Conservation (phyloP, 1,140 invertebrate genomes). For the Mercenaria mercenaria region DNA sequence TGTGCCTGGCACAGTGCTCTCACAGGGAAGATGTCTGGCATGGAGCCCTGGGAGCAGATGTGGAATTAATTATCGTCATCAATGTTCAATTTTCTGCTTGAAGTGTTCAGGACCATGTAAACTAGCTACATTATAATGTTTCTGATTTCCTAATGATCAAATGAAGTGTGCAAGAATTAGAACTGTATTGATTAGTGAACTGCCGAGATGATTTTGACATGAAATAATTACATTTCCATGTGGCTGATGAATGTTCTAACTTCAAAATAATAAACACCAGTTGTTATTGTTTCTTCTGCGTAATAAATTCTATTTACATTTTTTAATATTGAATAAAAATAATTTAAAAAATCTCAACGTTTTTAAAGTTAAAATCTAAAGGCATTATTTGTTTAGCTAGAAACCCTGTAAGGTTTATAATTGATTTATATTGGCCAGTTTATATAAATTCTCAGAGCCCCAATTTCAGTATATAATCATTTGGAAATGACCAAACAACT, state of each 20-base stretch:
- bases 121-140: background rate
- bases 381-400: no score
- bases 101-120: background rate
- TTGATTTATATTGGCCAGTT: no score
- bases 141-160: background rate
- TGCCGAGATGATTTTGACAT: background rate
- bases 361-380: no score
- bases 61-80: slow-evolving; percentile 3
- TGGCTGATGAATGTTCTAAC: background rate
- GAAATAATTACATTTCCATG: slow-evolving; percentile 8
- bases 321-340: no score
- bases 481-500: no score
- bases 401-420: no score
- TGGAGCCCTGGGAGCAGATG: background rate
- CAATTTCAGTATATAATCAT: no score
- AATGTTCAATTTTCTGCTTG: slow-evolving; percentile 36
- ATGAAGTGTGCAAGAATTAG: background rate
- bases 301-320: no score
- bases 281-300: no score
- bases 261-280: background rate
- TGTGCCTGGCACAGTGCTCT: background rate
- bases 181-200: background rate
- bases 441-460: no score
- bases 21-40: background rate
- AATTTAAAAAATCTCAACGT: no score